Conservation (phyloP, 2,113 vertebrate genomes). For the Psilopogon haemacephalus region DNA sequence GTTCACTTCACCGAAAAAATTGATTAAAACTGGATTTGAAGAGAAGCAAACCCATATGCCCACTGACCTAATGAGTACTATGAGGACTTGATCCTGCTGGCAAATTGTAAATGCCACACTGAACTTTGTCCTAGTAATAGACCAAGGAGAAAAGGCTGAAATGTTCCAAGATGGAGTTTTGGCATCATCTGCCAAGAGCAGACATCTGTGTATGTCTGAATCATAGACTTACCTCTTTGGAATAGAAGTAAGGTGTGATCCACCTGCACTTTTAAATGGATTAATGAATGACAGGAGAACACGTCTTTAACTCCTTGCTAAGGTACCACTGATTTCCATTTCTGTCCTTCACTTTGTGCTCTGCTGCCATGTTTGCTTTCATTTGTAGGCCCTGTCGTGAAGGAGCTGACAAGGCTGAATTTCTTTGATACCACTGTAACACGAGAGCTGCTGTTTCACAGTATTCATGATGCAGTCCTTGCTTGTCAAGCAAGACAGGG, state of each 20-base stretch:
- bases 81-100: not conserved
- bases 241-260: not conserved
- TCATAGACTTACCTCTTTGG: not conserved
- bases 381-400: slow-evolving; percentile 80
- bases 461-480: slow-evolving; percentile 89
- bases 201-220: not conserved
- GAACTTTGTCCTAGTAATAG: not conserved
- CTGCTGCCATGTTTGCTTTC: slow-evolving; percentile 1
- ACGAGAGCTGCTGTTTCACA: slow-evolving; percentile 83
- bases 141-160: not conserved
- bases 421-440: slow-evolving; percentile 83
- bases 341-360: too few relatives aligned
- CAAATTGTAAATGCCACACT: not conserved
- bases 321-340: not conserved
- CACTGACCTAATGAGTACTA: not conserved
- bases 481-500: slow-evolving; percentile 66
- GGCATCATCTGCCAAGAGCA: not conserved
- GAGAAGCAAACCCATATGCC: not conserved
- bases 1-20: not conserved
- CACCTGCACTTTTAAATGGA: not conserved
- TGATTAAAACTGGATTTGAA: not conserved
- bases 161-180: not conserved
- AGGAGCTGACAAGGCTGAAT: slow-evolving; percentile 79
- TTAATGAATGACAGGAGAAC: not conserved
- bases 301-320: not conserved